Conservation (phyloP, 2,797 vertebrate species). For the Sylvia borin region DNA sequence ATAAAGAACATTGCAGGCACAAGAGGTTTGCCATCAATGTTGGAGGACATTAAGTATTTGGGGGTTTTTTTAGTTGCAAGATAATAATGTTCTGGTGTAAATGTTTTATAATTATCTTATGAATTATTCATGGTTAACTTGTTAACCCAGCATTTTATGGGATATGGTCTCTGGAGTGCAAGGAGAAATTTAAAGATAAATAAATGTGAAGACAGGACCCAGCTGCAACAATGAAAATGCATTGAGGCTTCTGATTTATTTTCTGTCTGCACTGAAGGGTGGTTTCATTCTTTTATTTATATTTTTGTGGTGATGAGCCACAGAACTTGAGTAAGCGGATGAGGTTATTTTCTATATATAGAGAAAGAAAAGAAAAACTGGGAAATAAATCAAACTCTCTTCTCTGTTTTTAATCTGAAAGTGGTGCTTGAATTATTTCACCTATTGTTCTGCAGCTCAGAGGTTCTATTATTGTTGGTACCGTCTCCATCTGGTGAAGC, state of each 20-base stretch:
- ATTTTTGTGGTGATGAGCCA: constrained; percentile 54
- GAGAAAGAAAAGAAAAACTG: constrained; percentile 11
- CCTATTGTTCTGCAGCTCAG: constrained; percentile 15
- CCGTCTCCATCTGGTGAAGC: background rate
- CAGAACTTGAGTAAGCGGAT: constrained; percentile 59
- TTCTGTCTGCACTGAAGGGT: constrained; percentile 35
- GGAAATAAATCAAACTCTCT: constrained; percentile 35
- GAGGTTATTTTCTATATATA: constrained; percentile 55
- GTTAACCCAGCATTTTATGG: constrained; percentile 72
- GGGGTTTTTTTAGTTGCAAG: constrained; percentile 35
- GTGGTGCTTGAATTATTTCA: constrained; percentile 35
- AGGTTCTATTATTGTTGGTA: background rate
- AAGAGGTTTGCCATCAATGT: constrained; percentile 40
- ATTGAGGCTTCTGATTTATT: constrained; percentile 57
- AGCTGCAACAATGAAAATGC: constrained; percentile 68
- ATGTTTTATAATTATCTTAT: constrained; percentile 80
- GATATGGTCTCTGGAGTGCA: constrained; percentile 62
- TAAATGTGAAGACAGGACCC: constrained; percentile 55
- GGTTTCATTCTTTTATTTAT: constrained; percentile 48
- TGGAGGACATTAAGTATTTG: constrained; percentile 57
- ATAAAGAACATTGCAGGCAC: background rate
- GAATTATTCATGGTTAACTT: constrained; percentile 79
- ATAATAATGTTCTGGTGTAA: constrained; percentile 73
- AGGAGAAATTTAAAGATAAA: constrained; percentile 65
- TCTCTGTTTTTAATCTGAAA: constrained; percentile 55